Percentiles rank a stretch among this genome's conserved stretches.
These are phyloP conservation scores for Mesitornis unicolor DNA, from an alignment of 2,113 vertebrate species.

Conservation along the genomic window DNA sequence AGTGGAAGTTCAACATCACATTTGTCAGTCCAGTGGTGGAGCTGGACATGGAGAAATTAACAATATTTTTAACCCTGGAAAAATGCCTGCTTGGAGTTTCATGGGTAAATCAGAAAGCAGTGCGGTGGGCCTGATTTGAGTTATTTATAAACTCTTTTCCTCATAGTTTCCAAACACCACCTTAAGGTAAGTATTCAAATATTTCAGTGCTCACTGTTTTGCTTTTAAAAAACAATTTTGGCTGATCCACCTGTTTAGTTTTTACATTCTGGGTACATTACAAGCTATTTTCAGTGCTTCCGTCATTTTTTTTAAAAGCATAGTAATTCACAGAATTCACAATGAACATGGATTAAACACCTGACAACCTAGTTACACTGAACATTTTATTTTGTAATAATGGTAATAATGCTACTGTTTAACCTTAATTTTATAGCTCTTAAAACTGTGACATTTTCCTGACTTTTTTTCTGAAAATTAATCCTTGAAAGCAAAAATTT, in stretches of 20 bases:
- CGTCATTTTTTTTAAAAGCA: not conserved
- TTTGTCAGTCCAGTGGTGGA: not conserved
- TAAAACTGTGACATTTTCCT: not conserved
- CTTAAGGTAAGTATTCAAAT: not conserved
- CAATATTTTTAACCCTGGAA: not conserved
- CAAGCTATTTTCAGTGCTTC: not conserved
- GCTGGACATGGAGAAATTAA: not conserved
- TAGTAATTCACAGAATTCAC: not conserved
- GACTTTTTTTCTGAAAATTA: not conserved
- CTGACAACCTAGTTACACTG: not conserved
- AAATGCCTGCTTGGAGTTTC: not conserved
- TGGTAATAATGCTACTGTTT: not conserved
- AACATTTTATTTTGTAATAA: not conserved
- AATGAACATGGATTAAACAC: not conserved
- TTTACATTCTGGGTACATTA: not conserved
- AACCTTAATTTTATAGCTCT: not conserved
- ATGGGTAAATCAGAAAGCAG: not conserved
- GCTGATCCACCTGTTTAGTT: not conserved
- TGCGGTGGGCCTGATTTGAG: not conserved
- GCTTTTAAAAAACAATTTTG: not conserved
- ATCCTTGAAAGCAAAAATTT: not conserved
- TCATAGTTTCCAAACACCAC: not conserved
- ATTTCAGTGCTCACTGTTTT: not conserved
- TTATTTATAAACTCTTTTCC: not conserved
- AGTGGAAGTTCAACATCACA: not conserved